Conservation (phyloP, 1,140 invertebrate species). For the Rhyzopertha dominica region DNA sequence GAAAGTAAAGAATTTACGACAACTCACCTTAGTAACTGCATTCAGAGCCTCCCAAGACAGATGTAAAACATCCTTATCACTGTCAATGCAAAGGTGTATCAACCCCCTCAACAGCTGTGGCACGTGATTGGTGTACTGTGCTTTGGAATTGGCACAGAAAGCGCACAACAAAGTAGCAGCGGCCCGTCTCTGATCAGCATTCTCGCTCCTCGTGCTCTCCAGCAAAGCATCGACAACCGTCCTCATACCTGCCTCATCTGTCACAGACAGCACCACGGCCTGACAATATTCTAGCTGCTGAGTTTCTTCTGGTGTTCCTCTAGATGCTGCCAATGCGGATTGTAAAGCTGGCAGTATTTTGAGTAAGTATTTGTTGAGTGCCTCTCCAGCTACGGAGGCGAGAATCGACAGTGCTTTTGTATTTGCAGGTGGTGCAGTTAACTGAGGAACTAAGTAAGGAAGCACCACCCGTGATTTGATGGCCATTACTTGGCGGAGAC, state of each 20-base stretch:
- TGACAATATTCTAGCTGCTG: constrained; percentile 89
- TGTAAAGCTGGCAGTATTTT: constrained; percentile 90
- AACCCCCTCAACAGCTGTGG: constrained; percentile 83
- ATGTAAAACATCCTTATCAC: constrained; percentile 74
- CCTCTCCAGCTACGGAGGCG: constrained; percentile 88
- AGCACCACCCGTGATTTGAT: constrained; percentile 93
- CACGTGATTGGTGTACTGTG: constrained; percentile 81
- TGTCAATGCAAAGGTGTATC: constrained; percentile 78
- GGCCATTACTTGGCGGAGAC: constrained; percentile 92
- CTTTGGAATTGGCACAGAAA: constrained; percentile 83
- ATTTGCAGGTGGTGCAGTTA: constrained; percentile 83
- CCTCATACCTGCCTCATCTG: constrained; percentile 80
- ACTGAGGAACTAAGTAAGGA: constrained; percentile 92
- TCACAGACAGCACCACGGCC: constrained; percentile 84
- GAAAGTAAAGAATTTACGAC: too few relatives aligned
- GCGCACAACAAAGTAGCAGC: constrained; percentile 82
- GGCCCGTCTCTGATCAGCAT: constrained; percentile 63
- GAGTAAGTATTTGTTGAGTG: constrained; percentile 83
- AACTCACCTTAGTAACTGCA: constrained; percentile 75
- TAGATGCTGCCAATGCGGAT: constrained; percentile 63
- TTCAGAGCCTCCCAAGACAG: constrained; percentile 86
- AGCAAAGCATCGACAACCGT: constrained; percentile 89
- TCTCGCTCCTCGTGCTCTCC: constrained; percentile 65
- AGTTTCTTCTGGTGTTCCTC: constrained; percentile 64
- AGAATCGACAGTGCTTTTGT: constrained; percentile 89